Base-by-base conservation (phyloP, 2,888 invertebrate genomes). In the Melolontha melolontha region DNA sequence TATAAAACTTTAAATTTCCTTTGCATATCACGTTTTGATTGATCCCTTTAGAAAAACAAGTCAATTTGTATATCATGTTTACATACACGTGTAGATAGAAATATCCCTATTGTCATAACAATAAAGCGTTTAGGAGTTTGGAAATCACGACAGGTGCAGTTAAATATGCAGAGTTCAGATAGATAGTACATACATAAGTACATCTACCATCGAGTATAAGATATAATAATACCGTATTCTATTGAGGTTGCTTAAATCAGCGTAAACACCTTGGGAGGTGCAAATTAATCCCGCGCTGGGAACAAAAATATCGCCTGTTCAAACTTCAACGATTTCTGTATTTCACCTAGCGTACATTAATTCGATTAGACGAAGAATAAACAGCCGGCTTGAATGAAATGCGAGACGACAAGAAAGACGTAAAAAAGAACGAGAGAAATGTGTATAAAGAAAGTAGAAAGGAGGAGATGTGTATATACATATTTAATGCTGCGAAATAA, bases 251-350 rank as follows among this genome's bases (percentile, higher is more conserved):
- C 70, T 72, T 73, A 76, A 75, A 75, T 74, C 75, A 57, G 73
- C 73, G 75, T 75, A 71, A 76, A 76, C 72, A 75, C 74, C 74
- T 74, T 74, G 70, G 34, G 70, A 76, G 76, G 75, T 76, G 75
- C 74, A 75, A 76, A 82, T 81, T 81, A 81, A 81, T 82, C 80
- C 78, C 64, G 71, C 69, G 71, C 73, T 67, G 74, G 73, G 76
- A 79, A 80, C 80, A 80, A 80, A 81, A 80, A 80, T 80, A 77
- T 77, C 74, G 73, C 76, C 34, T 73, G 76, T 79, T 80, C 76
- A 79, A 74, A 80, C 79, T 79, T 76, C 79, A 80, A 75, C 77
- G 80, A 77, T 79, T 79, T 76, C 76, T 29, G 47, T 29, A 47
- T 59, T 29, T 59, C 29, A 16, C 59, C 29, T 47, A 29, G 59